Evolutionary conservation across 2,797 vertebrate species (phyloP), one percentile per base, ranked within the genome.

Genomic region (Centropyge bicolor): DNA sequence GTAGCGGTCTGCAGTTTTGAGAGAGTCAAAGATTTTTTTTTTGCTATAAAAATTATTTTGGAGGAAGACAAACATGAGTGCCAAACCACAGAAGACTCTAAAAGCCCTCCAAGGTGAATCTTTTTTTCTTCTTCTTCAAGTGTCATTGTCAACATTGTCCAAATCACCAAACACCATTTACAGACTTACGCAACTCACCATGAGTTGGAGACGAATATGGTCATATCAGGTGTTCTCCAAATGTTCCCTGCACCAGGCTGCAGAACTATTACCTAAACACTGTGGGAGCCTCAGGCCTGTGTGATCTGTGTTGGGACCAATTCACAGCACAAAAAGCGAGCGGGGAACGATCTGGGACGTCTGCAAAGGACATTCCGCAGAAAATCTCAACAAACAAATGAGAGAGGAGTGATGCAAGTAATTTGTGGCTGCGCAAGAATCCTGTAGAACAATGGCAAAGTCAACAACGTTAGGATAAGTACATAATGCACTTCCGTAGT

Each of bases 391-490:
- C 46, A 82, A 71, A 59, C 62, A 83, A 80, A 79, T 24, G n/a
- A 74, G 49, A 75, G 66, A 36, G 46, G 51, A 86, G 56, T 45
- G 55, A 82, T 55, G 71, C 66, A 61, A 81, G 76, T 3, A 27
- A n/a, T 69, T 24, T 76, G 61, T 76, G 78, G 70, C 78, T 22
- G 36, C 46, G 40, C 36, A 85, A 41, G 57, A 83, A 77, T 82
- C n/a, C 59, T 83, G 59, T 8, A 48, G 65, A 86, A 89, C 89
- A 91, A 89, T 83, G 62, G 70, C 17, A 67, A 70, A 80, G 79
- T 84, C 85, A 85, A 76, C 65, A 82, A 64, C 72, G 66, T 82
- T 68, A 67, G 41, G 49, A 67, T 72, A 56, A 68, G 74, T 67
- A 38, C 72, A 82, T 67, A 52, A 86, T 83, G 62, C 70, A 76